Conservation (phyloP, 2,113 vertebrate species). For the Conger conger region DNA sequence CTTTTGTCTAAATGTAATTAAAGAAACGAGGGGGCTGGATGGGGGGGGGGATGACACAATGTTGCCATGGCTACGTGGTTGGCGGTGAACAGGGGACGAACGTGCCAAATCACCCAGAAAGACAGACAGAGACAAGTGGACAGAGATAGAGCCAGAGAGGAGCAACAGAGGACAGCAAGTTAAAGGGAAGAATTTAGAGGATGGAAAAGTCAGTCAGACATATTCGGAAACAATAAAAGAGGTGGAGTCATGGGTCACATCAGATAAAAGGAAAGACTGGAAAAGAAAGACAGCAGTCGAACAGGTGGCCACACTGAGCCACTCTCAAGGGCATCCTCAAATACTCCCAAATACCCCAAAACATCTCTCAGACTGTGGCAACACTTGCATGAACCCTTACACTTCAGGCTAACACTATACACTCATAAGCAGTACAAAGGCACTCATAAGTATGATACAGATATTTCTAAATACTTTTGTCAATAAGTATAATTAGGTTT, state of each 20-base stretch:
- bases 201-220: slow-evolving; percentile 15
- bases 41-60: slow-evolving; percentile 16
- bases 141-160: neutral
- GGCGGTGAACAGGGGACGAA: slow-evolving; percentile 13
- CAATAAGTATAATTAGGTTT: too few species aligned
- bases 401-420: too few species aligned
- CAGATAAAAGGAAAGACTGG: neutral
- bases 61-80: slow-evolving; percentile 43
- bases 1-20: slow-evolving; percentile 71
- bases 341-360: too few species aligned
- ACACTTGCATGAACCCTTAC: too few species aligned
- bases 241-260: neutral
- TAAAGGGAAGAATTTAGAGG: neutral
- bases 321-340: neutral
- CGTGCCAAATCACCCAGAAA: neutral
- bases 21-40: slow-evolving; percentile 51
- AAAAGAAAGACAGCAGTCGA: neutral
- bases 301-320: neutral
- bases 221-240: neutral
- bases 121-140: neutral
- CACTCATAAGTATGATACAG: too few species aligned
- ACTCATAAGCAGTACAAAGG: too few species aligned
- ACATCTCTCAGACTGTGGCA: too few species aligned
- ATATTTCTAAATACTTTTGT: too few species aligned
- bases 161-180: neutral